Conservation (phyloP, 2,888 invertebrate genomes). For the Drosophila atripex region DNA sequence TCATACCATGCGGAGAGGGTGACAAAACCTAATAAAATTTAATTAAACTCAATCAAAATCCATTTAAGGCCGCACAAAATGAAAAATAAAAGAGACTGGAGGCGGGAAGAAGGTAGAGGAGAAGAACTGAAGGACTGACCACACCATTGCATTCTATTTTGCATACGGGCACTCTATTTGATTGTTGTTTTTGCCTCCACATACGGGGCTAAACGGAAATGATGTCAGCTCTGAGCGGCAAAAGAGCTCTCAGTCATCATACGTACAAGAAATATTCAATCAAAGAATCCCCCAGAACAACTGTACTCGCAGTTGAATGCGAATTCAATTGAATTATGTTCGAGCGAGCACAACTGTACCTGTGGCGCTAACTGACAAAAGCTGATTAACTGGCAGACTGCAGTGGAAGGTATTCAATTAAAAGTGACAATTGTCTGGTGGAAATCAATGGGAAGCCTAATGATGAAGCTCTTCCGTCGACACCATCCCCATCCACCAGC, state of each 20-base stretch:
- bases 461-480: constrained; percentile 16
- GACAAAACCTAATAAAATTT: constrained; percentile 84
- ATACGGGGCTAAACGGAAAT: constrained; percentile 61
- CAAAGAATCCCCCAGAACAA: constrained; percentile 35
- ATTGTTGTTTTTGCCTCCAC: constrained; percentile 32
- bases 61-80: constrained; percentile 77
- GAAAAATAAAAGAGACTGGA: constrained; percentile 21
- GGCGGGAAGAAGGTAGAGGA: not conserved
- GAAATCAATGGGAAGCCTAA: constrained; percentile 41
- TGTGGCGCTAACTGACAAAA: constrained; percentile 52
- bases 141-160: constrained; percentile 47
- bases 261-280: constrained; percentile 1
- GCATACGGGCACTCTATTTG: constrained; percentile 60
- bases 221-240: constrained; percentile 56
- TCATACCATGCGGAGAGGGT: constrained; percentile 64
- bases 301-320: not conserved
- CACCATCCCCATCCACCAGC: not conserved
- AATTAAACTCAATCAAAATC: constrained; percentile 84
- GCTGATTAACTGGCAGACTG: constrained; percentile 61
- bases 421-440: constrained; percentile 42
- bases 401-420: constrained; percentile 40
- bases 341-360: constrained; percentile 49
- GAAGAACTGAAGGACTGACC: constrained; percentile 11
- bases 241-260: constrained; percentile 3
- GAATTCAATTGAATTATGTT: constrained; percentile 31